phyloP scores from a whole-genome alignment of 2,797 vertebrate genomes.

The Pipistrellus pipistrellus region DNA sequence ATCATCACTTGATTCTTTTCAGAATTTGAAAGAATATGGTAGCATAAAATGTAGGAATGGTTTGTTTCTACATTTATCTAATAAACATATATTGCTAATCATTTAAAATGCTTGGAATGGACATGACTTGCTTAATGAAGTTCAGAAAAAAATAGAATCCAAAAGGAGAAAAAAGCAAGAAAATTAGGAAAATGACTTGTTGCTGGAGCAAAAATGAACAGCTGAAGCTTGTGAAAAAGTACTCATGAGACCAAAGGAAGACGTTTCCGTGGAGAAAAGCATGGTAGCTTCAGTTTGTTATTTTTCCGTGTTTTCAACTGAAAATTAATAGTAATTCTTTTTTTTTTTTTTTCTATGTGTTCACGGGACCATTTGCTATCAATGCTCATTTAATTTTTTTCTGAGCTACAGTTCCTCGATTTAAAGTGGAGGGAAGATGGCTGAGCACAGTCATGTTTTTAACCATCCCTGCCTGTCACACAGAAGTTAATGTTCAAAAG shows the following conservation, averaged over 20 bases:
- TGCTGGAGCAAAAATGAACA: slow-evolving; percentile 76
- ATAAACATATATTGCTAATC: not conserved
- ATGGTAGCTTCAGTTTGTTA: slow-evolving; percentile 72
- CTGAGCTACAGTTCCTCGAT: slow-evolving; percentile 23
- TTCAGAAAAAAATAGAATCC: slow-evolving; percentile 37
- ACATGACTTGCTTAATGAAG: slow-evolving; percentile 29
- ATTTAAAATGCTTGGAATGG: not conserved
- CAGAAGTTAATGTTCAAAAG: slow-evolving; percentile 63
- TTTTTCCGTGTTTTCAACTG: slow-evolving; percentile 79
- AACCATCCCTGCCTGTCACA: slow-evolving; percentile 61
- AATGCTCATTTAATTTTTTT: slow-evolving; percentile 52
- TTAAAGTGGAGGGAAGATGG: slow-evolving; percentile 23
- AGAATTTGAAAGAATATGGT: not conserved
- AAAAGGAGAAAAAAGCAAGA: slow-evolving; percentile 65
- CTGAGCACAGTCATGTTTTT: slow-evolving; percentile 6
- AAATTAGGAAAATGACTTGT: slow-evolving; percentile 79
- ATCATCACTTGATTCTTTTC: slow-evolving; percentile 41
- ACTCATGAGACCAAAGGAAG: slow-evolving; percentile 77
- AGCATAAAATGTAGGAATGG: slow-evolving; percentile 14
- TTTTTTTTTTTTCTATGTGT: slow-evolving; percentile 53
- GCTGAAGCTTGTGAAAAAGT: slow-evolving; percentile 82
- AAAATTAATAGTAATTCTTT: slow-evolving; percentile 43
- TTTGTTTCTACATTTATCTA: not conserved
- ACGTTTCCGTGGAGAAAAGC: slow-evolving; percentile 75
- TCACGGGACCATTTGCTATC: slow-evolving; percentile 43